These are phyloP conservation scores for Apis mellifera DNA, from an alignment of 1,140 invertebrate genomes.

Conservation along the genomic window Amel_HAv3.1 CM009943.2:4112001-4112500, in stretches of 20 bases:
- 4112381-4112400: neutral
- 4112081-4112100: slow-evolving; percentile 41
- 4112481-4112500: neutral
- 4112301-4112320: slow-evolving; percentile 71
- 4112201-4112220: slow-evolving; percentile 42
- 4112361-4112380: slow-evolving; percentile 60
- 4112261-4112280: slow-evolving; percentile 64
- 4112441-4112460: neutral
- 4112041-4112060: slow-evolving; percentile 79
- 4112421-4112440: neutral
- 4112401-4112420: neutral
- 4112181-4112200: slow-evolving; percentile 77
- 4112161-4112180: slow-evolving; percentile 82
- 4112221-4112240: slow-evolving; percentile 43
- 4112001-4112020: no score
- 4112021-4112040: slow-evolving; percentile 50
- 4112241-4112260: slow-evolving; percentile 52
- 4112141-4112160: slow-evolving; percentile 75
- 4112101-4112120: slow-evolving; percentile 9
- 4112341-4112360: slow-evolving; percentile 74
- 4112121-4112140: slow-evolving; percentile 17
- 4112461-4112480: neutral
- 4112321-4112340: slow-evolving; percentile 80
- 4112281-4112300: slow-evolving; percentile 76
- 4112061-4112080: slow-evolving; percentile 75